These are phyloP conservation scores for Ridgeia piscesae DNA, from an alignment of 1,140 invertebrate genomes.

Conservation along the genomic window DNA sequence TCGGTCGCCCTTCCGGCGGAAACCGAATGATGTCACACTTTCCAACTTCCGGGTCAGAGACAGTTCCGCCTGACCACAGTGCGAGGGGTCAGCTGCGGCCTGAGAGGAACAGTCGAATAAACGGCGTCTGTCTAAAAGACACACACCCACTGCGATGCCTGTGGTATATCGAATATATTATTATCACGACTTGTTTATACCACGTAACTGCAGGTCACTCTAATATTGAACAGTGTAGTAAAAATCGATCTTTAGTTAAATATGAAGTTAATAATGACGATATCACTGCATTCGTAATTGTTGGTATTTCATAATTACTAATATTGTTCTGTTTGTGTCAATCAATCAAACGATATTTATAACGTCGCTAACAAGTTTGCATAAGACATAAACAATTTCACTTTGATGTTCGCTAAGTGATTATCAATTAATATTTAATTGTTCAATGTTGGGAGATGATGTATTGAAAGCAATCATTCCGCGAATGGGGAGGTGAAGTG, in stretches of 20 bases:
- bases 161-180: background rate
- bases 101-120: background rate
- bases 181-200: background rate
- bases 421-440: too few species aligned
- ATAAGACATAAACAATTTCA: background rate
- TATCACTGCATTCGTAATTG: background rate
- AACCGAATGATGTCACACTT: too few species aligned
- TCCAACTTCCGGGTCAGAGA: too few species aligned
- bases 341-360: background rate
- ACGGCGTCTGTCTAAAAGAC: background rate
- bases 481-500: too few species aligned
- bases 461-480: too few species aligned
- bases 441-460: too few species aligned
- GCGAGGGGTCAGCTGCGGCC: background rate
- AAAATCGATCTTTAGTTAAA: background rate
- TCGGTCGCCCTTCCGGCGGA: too few species aligned
- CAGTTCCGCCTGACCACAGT: background rate
- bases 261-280: background rate
- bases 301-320: background rate
- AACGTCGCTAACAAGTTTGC: background rate
- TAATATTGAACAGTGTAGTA: background rate
- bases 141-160: background rate
- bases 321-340: background rate
- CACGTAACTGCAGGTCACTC: background rate
- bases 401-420: background rate